Evolutionary conservation across 2,888 invertebrate genomes (phyloP), one percentile per base, ranked within the genome.

Genomic region (Zygogramma bicolorata): DNA sequence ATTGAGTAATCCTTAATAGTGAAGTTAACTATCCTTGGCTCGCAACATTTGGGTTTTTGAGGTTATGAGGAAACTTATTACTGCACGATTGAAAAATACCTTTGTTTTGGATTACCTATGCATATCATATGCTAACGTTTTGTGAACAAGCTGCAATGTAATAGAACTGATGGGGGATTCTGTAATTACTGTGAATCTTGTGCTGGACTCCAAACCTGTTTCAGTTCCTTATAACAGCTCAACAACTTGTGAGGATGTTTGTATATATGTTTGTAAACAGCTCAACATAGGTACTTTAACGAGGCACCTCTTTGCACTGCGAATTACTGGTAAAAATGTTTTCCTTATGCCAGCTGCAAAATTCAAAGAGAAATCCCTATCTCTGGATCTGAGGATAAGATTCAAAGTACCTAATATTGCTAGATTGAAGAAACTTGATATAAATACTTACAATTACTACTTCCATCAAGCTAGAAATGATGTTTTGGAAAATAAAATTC

Each of bases 391-490:
- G 79, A 91, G 96, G 74, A 90, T 97, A 81, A 90, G 97, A 65
- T 96, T 93, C 84, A 95, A 95, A 88, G 90, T 92, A 27, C 91
- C 93, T 2, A 90, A 90, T 79, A 85, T 93, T 53, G 87, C 89
- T 10, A 89, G 90, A 77, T 86, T 95, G 61, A 90, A 90, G 80
- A 90, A 90, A 70, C 87, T 94, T 62, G 96, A 97, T 87, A 86
- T 89, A 60, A 90, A 90, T 67, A 93, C 96, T 0, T 96, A 94
- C 84, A 92, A 95, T 81, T 97, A 96, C 86, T 93, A 93, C 84
- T 97, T 95, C 84, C 92, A 93, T 86, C 97, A 96, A 91, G 94
- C 93, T 57, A 89, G 95, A 31, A 89, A 90, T 83, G 97, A 97
- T 89, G 93, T 97, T 58, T 89, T 95, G 71, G 91, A 93, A 68